Evolutionary conservation across 2,113 vertebrate genomes (phyloP), one percentile per base, ranked within the genome.

Genomic region (Sorex araneus): DNA sequence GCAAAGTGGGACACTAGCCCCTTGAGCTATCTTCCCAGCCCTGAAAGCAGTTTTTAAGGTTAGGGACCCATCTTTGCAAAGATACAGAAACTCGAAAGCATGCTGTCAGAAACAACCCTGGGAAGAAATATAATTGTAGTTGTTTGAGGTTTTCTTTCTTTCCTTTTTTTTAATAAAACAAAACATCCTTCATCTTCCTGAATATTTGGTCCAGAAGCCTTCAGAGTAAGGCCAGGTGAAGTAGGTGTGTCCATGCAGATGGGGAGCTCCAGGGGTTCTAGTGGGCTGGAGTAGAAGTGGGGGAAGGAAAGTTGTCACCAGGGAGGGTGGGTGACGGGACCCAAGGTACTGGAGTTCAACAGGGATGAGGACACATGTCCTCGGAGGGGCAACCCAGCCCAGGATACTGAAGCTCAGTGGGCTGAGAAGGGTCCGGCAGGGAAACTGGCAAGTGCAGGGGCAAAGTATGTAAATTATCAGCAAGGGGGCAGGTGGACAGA

Each of bases 201-300:
- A 40, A 70, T 47, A 70, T 69, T 88, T 8, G 10, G 21, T 70
- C 16, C 32, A 74, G 25, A 90, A 64, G n/a, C 36, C 28, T 6
- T 40, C 2, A 50, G 30, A 40, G 83, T 25, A 5, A 47, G 77
- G 23, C 50, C 43, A 69, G 21, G 5, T 6, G 6, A 67, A 40
- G 21, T 3, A 40, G 60, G 27, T 45, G 23, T 11, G 8, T n/a
- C 11, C n/a, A 28, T 2, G 4, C 15, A 25, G 57, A 15, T 75
- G 0, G 36, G n/a, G 54, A 18, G 28, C 2, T 1, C 0, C 19
- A 30, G 77, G 3, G 3, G 70, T 25, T 15, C 8, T 40, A 43
- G 28, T 25, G 66, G 32, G 43, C 19, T 25, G 6, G 57, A 67
- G 11, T 78, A 50, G 30, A 34, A 45, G 78, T 3, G 10, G 27